Base-by-base conservation (phyloP, 2,113 vertebrate genomes). In the Tetrax tetrax region DNA sequence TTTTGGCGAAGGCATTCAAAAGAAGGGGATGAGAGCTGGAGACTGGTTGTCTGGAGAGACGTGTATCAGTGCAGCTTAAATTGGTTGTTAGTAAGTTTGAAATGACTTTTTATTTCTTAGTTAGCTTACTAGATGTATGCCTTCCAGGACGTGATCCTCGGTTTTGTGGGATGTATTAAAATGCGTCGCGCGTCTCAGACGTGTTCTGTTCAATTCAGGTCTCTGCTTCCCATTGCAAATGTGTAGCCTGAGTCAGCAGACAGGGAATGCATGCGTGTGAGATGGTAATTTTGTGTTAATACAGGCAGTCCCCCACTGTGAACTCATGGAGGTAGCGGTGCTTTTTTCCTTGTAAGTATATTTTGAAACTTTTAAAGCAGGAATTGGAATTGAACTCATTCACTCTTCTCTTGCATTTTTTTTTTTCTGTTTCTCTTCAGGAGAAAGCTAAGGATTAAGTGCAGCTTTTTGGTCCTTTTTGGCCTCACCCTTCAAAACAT, bases 131-230 rank as follows among this genome's bases (percentile, higher is more conserved):
- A 37, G 41, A 6, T 12, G 5, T n/a, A 11, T 18, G 27, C 18
- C 21, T 60, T 38, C 35, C 47, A 29, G 45, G 63, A 38, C 51
- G 41, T 4, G 21, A 25, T 33, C 24, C 9, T 9, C 19, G 2
- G 18, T n/a, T 72, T 14, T 65, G 18, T 22, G 82, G 28, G 2
- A 7, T 2, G 45, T 12, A 12, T 28, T 61, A 3, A 7, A 19
- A 38, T 2, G 50, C 1, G 0, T 45, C 35, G 29, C 45, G 51
- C 6, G 3, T 63, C 29, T 71, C 25, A 7, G 15, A 18, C 1
- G 0, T 21, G 37, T 28, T 83, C 35, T 23, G 9, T 41, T 72
- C 25, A 75, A 61, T 63, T 81, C 25, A 16, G 0, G 20, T 57
- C 51, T 80, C 35, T 4, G 17, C 88, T 78, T 90, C 35, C 21